Conservation (phyloP, 2,888 invertebrate species). For the Sarcophaga subvicina region DNA sequence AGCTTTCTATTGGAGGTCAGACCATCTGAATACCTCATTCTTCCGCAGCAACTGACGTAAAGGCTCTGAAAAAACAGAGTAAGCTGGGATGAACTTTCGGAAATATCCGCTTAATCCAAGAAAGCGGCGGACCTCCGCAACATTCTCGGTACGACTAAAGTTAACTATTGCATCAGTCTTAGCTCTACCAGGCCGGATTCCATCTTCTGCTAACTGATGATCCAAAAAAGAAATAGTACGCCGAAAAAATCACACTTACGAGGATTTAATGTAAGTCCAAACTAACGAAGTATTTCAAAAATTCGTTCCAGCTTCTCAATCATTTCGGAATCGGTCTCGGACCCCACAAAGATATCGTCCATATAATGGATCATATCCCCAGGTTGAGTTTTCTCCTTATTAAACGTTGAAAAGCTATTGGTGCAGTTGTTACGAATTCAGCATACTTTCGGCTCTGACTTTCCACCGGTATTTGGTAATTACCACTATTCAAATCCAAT, state of each 20-base stretch:
- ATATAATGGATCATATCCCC: slow-evolving; percentile 59
- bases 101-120: slow-evolving; percentile 59
- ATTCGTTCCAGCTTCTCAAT: background rate
- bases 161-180: slow-evolving; percentile 58
- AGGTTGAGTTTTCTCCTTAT: background rate
- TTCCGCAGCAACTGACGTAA: slow-evolving; percentile 39
- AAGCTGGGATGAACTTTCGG: slow-evolving; percentile 59
- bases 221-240: slow-evolving; percentile 26
- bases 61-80: slow-evolving; percentile 53
- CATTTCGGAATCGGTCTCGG: background rate
- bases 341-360: background rate
- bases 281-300: slow-evolving; percentile 39
- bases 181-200: slow-evolving; percentile 49
- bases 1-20: slow-evolving; percentile 17
- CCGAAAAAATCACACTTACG: slow-evolving; percentile 50
- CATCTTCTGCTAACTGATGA: slow-evolving; percentile 36
- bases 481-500: slow-evolving; percentile 45
- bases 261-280: slow-evolving; percentile 58
- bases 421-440: slow-evolving; percentile 40
- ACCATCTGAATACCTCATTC: slow-evolving; percentile 35
- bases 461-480: slow-evolving; percentile 44
- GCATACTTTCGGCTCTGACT: slow-evolving; percentile 38
- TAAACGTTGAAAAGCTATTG: too few relatives aligned
- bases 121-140: slow-evolving; percentile 30
- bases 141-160: slow-evolving; percentile 52